phyloP scores from a whole-genome alignment of 2,797 vertebrate species.

The Rhadinocentrus ornatus region DNA sequence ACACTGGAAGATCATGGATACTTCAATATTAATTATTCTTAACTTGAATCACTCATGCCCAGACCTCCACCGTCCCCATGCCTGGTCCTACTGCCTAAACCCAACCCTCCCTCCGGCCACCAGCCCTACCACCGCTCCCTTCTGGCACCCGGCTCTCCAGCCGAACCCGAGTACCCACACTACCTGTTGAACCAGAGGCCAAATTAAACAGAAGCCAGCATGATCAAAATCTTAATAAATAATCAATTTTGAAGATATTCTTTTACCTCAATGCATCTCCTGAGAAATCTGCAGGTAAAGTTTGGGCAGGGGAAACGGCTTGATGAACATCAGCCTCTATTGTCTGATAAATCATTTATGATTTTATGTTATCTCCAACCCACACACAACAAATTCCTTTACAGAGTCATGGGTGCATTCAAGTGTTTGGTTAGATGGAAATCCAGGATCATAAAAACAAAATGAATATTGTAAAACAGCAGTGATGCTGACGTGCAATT shows the following conservation, averaged over 20 bases:
- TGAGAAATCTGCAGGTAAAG: neutral
- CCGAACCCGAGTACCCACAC: too few relatives aligned
- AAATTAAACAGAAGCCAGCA: constrained; percentile 30
- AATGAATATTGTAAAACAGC: too few relatives aligned
- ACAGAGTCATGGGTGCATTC: neutral
- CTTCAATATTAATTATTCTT: constrained; percentile 26
- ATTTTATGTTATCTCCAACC: neutral
- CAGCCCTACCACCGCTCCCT: too few relatives aligned
- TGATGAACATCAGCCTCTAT: neutral
- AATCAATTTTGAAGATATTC: constrained; percentile 23
- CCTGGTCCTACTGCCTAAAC: too few relatives aligned
- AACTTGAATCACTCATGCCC: too few relatives aligned
- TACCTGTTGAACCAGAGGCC: constrained; percentile 38
- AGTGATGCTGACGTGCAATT: too few relatives aligned
- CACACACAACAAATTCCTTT: neutral
- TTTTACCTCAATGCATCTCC: constrained; percentile 1
- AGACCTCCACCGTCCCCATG: too few relatives aligned
- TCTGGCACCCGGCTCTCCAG: too few relatives aligned
- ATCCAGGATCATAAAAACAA: constrained; percentile 8
- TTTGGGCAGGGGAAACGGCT: constrained; percentile 3
- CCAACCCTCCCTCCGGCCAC: too few relatives aligned
- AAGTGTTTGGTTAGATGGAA: constrained; percentile 37
- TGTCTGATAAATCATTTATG: neutral
- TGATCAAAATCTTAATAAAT: constrained; percentile 45
- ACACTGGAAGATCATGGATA: constrained; percentile 20